Conservation (phyloP, 2,113 vertebrate genomes). For the Puntigrus tetrazona region DNA sequence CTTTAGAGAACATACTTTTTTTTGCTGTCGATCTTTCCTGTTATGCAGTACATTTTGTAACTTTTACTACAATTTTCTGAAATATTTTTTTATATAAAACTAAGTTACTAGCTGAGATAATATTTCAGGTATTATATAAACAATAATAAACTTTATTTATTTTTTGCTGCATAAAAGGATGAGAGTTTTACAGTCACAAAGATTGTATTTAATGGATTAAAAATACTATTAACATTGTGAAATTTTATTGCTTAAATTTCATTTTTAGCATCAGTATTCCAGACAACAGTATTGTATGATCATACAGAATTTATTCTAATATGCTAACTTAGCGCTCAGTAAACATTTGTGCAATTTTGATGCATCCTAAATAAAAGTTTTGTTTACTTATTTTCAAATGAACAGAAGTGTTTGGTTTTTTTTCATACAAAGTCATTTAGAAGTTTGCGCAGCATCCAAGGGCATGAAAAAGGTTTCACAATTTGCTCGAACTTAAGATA, state of each 20-base stretch:
- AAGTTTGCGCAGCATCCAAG: not conserved
- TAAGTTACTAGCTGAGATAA: not conserved
- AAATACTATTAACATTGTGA: not conserved
- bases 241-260: too few species aligned
- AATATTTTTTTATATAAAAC: not conserved
- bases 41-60: not conserved
- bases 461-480: not conserved
- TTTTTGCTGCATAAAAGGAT: not conserved
- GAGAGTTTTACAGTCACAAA: not conserved
- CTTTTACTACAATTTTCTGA: not conserved
- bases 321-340: too few species aligned
- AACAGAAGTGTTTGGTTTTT: too few species aligned
- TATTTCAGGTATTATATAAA: not conserved
- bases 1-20: not conserved
- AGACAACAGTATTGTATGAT: too few species aligned
- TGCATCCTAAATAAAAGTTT: too few species aligned
- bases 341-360: too few species aligned
- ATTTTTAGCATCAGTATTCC: too few species aligned
- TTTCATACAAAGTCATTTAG: too few species aligned
- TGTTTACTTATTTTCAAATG: too few species aligned
- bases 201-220: not conserved
- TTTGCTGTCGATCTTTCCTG: not conserved
- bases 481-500: not conserved
- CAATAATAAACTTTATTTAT: not conserved
- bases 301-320: too few species aligned